Evolutionary conservation across 2,888 invertebrate species (phyloP).

Genomic region (Maniola hyperantus): DNA sequence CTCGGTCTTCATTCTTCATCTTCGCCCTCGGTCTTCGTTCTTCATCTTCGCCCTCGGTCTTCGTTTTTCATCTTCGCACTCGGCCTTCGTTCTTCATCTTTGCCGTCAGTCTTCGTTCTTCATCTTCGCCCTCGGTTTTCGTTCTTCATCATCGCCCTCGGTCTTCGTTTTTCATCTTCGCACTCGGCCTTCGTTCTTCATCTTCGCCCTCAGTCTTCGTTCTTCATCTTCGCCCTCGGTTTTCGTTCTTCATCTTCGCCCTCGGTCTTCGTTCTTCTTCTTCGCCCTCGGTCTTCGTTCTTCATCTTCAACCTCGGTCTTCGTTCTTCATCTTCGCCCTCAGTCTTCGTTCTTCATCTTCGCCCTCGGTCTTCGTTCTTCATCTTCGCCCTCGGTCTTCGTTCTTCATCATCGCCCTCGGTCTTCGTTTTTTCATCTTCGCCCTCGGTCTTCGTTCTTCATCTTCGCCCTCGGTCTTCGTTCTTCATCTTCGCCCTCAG

Average conservation of each 20-base stretch:
- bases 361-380: background rate
- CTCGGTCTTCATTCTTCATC: background rate
- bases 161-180: background rate
- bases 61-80: background rate
- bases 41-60: background rate
- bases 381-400: conserved; percentile 9
- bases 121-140: background rate
- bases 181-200: background rate
- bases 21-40: background rate
- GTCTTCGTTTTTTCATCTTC: conserved; percentile 17
- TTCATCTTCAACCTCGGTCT: background rate
- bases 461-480: background rate
- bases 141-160: background rate
- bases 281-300: background rate
- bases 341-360: background rate
- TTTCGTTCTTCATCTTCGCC: background rate
- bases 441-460: background rate
- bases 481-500: conserved; percentile 4
- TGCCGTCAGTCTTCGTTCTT: conserved; percentile 7
- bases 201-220: too few species aligned
- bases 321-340: conserved; percentile 1
- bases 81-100: conserved; percentile 8
- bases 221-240: background rate
- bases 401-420: conserved; percentile 12
- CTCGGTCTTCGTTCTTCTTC: background rate